Evolutionary conservation across 2,888 invertebrate genomes (phyloP).

Genomic region (Dorcus parallelipipedus): DNA sequence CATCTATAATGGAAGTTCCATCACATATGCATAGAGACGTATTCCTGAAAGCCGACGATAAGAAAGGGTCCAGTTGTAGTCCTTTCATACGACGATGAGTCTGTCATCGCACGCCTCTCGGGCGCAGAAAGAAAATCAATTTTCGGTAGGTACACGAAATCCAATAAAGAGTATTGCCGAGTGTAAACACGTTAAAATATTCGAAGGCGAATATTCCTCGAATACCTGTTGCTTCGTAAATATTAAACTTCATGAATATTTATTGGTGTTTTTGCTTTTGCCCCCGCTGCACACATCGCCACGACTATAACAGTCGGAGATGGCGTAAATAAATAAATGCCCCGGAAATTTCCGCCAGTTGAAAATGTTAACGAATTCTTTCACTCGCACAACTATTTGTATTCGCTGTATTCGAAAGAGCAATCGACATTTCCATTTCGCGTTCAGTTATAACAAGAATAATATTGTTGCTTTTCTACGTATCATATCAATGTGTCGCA

Average conservation of each 20-base stretch:
- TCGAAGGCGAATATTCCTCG: conserved; percentile 18
- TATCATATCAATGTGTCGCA: too few species aligned
- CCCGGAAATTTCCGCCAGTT: too few species aligned
- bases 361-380: too few species aligned
- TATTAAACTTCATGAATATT: conserved; percentile 26
- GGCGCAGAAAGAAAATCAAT: neutral
- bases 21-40: conserved; percentile 2
- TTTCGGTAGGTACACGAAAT: neutral
- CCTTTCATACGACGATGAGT: neutral
- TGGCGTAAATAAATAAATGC: too few species aligned
- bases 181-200: conserved; percentile 21
- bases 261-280: conserved; percentile 16
- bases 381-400: neutral
- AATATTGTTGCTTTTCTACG: too few species aligned
- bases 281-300: too few species aligned
- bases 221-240: conserved; percentile 25
- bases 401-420: neutral
- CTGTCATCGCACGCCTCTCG: neutral
- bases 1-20: neutral
- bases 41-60: neutral
- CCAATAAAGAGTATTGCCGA: neutral
- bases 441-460: too few species aligned
- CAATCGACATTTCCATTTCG: too few species aligned
- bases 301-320: too few species aligned
- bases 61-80: neutral